Evolutionary conservation across 2,113 vertebrate genomes (phyloP), one percentile per base, ranked within the genome.

Genomic region (Rhynchomys soricoides): DNA sequence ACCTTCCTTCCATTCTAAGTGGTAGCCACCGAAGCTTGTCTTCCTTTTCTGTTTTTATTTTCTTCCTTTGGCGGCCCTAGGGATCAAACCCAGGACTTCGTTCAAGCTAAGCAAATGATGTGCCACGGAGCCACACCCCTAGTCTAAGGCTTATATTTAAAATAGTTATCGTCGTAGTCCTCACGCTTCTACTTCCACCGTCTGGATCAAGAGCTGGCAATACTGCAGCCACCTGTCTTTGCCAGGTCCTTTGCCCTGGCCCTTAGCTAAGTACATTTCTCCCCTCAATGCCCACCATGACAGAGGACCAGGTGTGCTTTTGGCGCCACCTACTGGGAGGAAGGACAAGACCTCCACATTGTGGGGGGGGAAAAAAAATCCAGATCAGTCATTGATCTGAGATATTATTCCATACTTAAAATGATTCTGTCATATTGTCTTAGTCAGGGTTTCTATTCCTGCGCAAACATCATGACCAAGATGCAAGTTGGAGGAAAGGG

Each of bases 301-400:
- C 66, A 37, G 37, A 86, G 22, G 34, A 82, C 89, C 92, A 83
- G 77, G 64, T 94, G 73, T 94, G 70, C 59, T 79, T 92, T 95
- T 95, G 89, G 96, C 55, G 86, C 97, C 97, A 97, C 91, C 97
- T 97, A 70, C 96, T 98, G 97, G 96, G 64, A 95, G 43, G 57
- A 59, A 68, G 43, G 12, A 77, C 73, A 91, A 90, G 19, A 86
- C n/a, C 37, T 59, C 68, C 87, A 59, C 6, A 31, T 52, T 68
- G 21, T 59, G 21, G 40, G 24, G 57, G 64, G n/a, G 94, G 91
- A 92, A 93, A 94, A 26, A 21, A 89, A 70, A 73, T 94, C 7
- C 70, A 62, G 68, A 13, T 86, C 31, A 68, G 9, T 75, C 52
- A 29, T 40, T 31, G 83, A 70, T 50, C 50, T 57, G 22, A 78